Evolutionary conservation across 2,888 invertebrate genomes (phyloP).

Genomic region (Mesoligia furuncula): DNA sequence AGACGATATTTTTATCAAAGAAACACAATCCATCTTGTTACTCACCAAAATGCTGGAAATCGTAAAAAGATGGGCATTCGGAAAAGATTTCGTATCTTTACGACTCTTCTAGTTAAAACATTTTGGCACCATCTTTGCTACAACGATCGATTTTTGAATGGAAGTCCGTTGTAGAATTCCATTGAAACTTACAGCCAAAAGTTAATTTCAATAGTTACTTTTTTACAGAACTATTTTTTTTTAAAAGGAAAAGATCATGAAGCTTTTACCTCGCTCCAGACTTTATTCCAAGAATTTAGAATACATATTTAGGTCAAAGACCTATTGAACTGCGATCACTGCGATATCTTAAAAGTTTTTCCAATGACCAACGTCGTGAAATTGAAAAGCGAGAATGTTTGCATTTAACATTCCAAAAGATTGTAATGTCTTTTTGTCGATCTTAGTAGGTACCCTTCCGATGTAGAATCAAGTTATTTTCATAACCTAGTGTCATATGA

Average conservation of each 20-base stretch:
- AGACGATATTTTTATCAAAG: slow-evolving; percentile 19
- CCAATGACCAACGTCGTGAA: slow-evolving; percentile 11
- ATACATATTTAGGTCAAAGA: slow-evolving; percentile 53
- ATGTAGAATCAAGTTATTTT: neutral
- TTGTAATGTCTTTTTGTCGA: neutral
- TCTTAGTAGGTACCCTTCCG: neutral
- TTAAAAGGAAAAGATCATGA: neutral
- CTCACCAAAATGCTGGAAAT: slow-evolving; percentile 1
- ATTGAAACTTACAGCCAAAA: neutral
- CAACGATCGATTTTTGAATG: slow-evolving; percentile 14
- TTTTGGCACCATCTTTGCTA: neutral
- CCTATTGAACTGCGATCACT: slow-evolving; percentile 10
- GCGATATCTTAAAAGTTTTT: slow-evolving; percentile 28
- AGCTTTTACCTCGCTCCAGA: slow-evolving; percentile 14
- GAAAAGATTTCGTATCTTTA: neutral
- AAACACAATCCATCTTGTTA: slow-evolving; percentile 6
- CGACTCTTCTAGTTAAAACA: neutral
- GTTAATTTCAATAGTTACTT: neutral
- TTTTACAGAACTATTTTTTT: neutral
- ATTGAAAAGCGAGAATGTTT: slow-evolving; percentile 25
- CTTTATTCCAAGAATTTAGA: slow-evolving; percentile 35
- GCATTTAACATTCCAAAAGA: slow-evolving; percentile 19
- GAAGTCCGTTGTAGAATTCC: neutral
- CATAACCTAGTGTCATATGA: neutral
- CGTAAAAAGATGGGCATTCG: neutral